Evolutionary conservation across 2,888 invertebrate species (phyloP).

Genomic region (Melanophora roralis): DNA sequence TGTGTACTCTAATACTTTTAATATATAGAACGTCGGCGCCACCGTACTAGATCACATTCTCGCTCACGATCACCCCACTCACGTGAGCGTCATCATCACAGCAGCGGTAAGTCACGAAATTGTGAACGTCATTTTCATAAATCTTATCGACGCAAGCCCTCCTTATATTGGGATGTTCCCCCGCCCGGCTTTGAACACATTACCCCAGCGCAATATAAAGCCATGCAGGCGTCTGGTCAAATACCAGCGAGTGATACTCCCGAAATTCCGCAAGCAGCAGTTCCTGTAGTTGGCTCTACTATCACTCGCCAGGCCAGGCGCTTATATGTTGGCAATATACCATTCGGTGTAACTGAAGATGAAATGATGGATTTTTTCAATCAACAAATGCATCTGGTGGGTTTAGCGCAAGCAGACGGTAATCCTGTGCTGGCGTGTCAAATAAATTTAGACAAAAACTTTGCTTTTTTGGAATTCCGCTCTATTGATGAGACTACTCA

Average conservation of each 20-base stretch:
- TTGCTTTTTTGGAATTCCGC: conserved; percentile 97
- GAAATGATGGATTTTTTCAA: conserved; percentile 99
- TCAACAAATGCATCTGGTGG: conserved; percentile 98
- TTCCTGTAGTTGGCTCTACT: conserved; percentile 98
- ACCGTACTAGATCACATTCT: conserved; percentile 64
- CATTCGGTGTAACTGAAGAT: conserved; percentile 98
- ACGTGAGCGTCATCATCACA: conserved; percentile 67
- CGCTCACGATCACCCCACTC: conserved; percentile 79
- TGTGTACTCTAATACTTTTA: too few relatives aligned
- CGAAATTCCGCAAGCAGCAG: conserved; percentile 94
- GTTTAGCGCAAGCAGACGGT: conserved; percentile 97
- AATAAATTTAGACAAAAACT: conserved; percentile 99
- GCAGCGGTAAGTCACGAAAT: conserved; percentile 57
- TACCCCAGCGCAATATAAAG: conserved; percentile 93
- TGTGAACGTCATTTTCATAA: conserved; percentile 77
- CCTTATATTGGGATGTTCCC: conserved; percentile 98
- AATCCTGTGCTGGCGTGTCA: conserved; percentile 99
- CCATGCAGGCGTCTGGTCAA: conserved; percentile 94
- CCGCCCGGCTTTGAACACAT: conserved; percentile 99
- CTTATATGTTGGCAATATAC: conserved; percentile 98
- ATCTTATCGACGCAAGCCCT: conserved; percentile 86
- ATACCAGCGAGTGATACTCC: conserved; percentile 96
- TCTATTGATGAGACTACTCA: conserved; percentile 99
- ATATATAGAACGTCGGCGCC: conserved; percentile 66
- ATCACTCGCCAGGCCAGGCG: conserved; percentile 95